Base-by-base conservation (phyloP, 2,888 invertebrate genomes). In the Dryobotodes eremita region DNA sequence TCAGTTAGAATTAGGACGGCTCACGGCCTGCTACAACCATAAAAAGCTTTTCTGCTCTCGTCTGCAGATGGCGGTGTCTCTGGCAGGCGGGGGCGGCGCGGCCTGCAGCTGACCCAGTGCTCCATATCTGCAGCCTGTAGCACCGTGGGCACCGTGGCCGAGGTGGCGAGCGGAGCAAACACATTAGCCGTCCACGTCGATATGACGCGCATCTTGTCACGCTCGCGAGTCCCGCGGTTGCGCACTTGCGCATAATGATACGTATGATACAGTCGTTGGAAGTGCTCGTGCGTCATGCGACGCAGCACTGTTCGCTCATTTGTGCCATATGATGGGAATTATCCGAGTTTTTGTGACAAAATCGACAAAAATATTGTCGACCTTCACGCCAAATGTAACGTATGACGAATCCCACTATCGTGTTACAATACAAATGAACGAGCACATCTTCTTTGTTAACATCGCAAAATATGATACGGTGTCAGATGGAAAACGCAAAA, bases 41-140 rank as follows among this genome's bases (percentile, higher is more conserved):
- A 65, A 65, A 57, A 80, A 62, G 72, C 57, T 55, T 46, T 46
- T 6, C n/a, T n/a, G 57, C 57, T 57, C n/a, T 59, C 59, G 59
- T 59, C 59, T 15, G 15, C 8, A 59, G 15, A 26, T 8, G 7
- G 53, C 23, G 46, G 46, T 23, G 23, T 11, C 11, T 55, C 55
- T 10, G 55, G 11, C 55, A 55, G 55, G 23, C 55, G 55, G 23
- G 42, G 55, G 68, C 31, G n/a, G 57, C 64, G 13, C 42, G 64
- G 36, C 6, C n/a, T 66, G 69, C 15, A 53, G 48, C 50, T 73
- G 74, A 75, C 68, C 77, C 26, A 79, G 46, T 80, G 65, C 65
- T 65, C 77, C 77, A 77, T 71, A 77, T n/a, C 2, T n/a, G n/a
- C 6, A 26, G 59, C 59, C 2, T n/a, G 13, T 6, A 15, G 59